Conservation (phyloP, 2,888 invertebrate species). For the Elysia crispata region DNA sequence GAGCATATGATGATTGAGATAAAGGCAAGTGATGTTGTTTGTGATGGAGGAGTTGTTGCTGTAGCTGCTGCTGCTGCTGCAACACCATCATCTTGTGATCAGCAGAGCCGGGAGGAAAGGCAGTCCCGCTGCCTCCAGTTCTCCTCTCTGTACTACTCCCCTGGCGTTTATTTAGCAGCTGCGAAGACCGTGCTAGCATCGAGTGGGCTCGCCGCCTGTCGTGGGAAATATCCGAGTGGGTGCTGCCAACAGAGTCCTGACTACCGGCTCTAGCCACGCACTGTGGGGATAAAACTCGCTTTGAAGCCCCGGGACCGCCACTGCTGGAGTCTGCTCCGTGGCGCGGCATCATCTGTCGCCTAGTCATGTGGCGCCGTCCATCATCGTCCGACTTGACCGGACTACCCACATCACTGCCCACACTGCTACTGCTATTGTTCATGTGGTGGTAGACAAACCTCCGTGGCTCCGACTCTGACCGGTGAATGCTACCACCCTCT, state of each 20-base stretch:
- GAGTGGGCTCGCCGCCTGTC: conserved; percentile 68
- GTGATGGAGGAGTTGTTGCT: background rate
- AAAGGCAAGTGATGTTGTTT: background rate
- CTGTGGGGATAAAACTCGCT: conserved; percentile 61
- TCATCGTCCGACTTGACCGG: conserved; percentile 28
- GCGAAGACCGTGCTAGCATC: conserved; percentile 61
- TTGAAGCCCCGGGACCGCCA: background rate
- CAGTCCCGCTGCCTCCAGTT: conserved; percentile 3
- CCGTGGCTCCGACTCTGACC: conserved; percentile 45
- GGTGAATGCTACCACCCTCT: conserved; percentile 29
- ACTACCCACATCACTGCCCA: conserved; percentile 5
- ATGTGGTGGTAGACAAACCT: conserved; percentile 47
- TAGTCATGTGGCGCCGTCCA: conserved; percentile 43
- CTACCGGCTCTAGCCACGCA: conserved; percentile 86
- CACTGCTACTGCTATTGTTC: background rate
- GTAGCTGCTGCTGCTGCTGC: background rate
- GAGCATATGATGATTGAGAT: background rate
- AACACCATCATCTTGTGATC: background rate
- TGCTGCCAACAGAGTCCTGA: conserved; percentile 88
- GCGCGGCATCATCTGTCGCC: conserved; percentile 49
- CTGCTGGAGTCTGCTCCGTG: conserved; percentile 34
- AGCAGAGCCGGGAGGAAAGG: background rate
- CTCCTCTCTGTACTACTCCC: conserved; percentile 59
- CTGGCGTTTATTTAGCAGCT: conserved; percentile 62
- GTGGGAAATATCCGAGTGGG: conserved; percentile 75